These are phyloP conservation scores for Allobates femoralis DNA, from an alignment of 2,797 vertebrate genomes.

Conservation along the genomic window DNA sequence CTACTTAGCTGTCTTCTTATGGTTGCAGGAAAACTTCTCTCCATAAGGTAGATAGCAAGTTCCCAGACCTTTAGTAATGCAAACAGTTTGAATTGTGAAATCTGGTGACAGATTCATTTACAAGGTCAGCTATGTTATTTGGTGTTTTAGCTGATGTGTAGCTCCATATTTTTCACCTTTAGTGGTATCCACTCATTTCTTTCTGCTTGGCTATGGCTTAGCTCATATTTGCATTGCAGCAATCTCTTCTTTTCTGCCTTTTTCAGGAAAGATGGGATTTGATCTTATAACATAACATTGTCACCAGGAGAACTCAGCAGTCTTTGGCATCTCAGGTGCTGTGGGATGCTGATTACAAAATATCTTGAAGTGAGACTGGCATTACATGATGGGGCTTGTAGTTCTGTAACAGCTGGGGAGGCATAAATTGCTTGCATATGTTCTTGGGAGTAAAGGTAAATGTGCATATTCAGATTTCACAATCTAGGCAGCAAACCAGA, in stretches of 20 bases:
- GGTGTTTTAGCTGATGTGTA: too few relatives aligned
- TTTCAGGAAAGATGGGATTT: not conserved
- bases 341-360: not conserved
- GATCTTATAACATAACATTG: not conserved
- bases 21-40: too few relatives aligned
- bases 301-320: not conserved
- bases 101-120: too few relatives aligned
- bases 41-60: too few relatives aligned
- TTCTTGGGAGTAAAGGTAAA: not conserved
- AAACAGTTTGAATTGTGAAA: too few relatives aligned
- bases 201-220: too few relatives aligned
- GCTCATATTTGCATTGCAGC: not conserved
- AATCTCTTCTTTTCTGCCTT: not conserved
- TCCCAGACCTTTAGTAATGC: too few relatives aligned
- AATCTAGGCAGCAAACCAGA: conserved; percentile 11
- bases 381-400: conserved; percentile 5
- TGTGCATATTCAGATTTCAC: conserved; percentile 24
- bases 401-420: not conserved
- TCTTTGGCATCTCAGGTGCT: conserved; percentile 9
- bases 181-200: too few relatives aligned
- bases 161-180: too few relatives aligned
- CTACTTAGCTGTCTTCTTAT: too few relatives aligned
- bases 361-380: not conserved
- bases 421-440: conserved; percentile 8
- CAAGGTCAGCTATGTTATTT: too few relatives aligned